Evolutionary conservation across 1,140 invertebrate genomes (phyloP).

Genomic region (Anagrus nilaparvatae): DNA sequence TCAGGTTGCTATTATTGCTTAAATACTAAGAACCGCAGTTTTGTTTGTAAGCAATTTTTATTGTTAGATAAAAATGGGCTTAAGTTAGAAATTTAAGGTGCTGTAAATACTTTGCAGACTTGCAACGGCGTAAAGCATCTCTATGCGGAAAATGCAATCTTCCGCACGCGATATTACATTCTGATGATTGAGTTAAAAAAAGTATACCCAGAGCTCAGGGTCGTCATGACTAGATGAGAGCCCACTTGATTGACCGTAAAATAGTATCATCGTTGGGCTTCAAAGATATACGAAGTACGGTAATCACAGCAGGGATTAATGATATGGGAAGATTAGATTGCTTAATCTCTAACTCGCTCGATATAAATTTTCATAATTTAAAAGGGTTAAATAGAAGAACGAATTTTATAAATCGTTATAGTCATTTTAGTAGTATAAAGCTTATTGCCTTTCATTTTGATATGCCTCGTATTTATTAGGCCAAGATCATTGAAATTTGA

Average conservation of each 20-base stretch:
- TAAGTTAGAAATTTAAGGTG: too few relatives aligned
- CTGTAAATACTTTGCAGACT: too few relatives aligned
- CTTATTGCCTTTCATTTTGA: background rate
- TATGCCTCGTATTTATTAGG: constrained; percentile 5
- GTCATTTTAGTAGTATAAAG: background rate
- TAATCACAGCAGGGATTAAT: background rate
- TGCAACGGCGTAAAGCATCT: too few relatives aligned
- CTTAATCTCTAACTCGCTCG: background rate
- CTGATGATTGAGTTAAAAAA: background rate
- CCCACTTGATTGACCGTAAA: constrained; percentile 11
- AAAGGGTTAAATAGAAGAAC: background rate
- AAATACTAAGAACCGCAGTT: too few relatives aligned
- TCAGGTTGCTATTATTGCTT: too few relatives aligned
- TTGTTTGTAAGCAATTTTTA: too few relatives aligned
- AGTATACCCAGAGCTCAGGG: background rate
- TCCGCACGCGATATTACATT: background rate
- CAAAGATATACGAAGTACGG: background rate
- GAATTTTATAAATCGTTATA: background rate
- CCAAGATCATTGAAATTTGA: constrained; percentile 10
- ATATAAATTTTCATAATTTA: background rate
- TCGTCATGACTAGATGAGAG: background rate
- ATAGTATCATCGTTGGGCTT: constrained; percentile 10
- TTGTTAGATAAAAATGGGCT: too few relatives aligned
- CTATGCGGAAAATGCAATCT: background rate
- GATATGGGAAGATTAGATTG: background rate